Base-by-base conservation (phyloP, 2,797 vertebrate species). In the Microtus agrestis region DNA sequence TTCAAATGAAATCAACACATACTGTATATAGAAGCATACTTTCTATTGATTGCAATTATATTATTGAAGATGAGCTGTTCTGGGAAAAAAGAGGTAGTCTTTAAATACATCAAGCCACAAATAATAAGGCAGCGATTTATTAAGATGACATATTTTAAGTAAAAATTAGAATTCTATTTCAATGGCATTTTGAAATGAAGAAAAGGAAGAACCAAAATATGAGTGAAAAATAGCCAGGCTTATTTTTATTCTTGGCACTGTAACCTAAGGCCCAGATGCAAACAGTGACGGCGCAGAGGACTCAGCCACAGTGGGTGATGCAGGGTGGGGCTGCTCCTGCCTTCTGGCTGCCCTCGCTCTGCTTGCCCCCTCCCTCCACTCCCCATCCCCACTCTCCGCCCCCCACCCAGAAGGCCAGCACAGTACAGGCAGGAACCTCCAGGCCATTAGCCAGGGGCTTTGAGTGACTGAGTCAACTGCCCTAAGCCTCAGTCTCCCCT, bases 141-240 rank as follows among this genome's bases (percentile, higher is more conserved):
- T 97, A 97, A 95, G 93, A 95, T 96, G 92, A 95, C 97, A 96
- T 96, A 95, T 96, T 96, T 94, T 95, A 97, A 95, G 96, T 90
- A 95, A 96, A 97, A 97, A 96, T 96, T 93, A 97, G 97, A 97
- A 97, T 79, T 95, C 94, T 89, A 94, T 94, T 97, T 97, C 94
- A 93, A 94, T 74, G 56, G 94, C 91, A 84, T 89, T 69, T 77
- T 43, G 89, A 74, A 91, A 92, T n/a, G 63, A 79, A 82, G 89
- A 61, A 73, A 91, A 91, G 56, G 67, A 91, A 95, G 91, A 61
- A 91, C 76, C 84, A 89, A 94, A 92, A 81, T 80, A 76, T 15
- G 95, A 96, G 88, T 89, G 96, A 96, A 95, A 94, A 97, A 95
- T 91, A 94, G 95, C 93, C 93, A 93, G 91, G 91, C 93, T 94